Base-by-base conservation (phyloP, 2,113 vertebrate species). In the Furnarius figulus region DNA sequence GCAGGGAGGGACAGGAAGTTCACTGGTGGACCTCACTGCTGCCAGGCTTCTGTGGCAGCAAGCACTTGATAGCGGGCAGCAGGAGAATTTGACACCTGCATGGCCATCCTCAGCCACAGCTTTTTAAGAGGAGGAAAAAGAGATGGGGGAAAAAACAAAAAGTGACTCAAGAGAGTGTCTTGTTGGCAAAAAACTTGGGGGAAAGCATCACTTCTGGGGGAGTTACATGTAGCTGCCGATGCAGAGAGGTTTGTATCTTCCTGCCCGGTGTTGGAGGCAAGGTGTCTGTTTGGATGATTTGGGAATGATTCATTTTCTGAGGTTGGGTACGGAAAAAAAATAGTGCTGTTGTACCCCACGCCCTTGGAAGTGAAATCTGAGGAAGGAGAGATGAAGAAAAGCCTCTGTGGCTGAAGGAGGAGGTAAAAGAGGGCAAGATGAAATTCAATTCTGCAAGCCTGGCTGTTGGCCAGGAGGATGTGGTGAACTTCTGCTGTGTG, bases 101-200 rank as follows among this genome's bases (percentile, higher is more conserved):
- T 42, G 53, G 42, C 33, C 39, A 49, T 46, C 30, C 59, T 79
- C 42, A 59, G 46, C 31, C 50, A 25, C 55, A 74, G 74, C 19
- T 91, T 76, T 75, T 89, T 39, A 37, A 77, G 37, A 50, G 30
- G 19, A 55, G 19, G 17, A 46, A 62, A 63, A 73, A 67, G 12
- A 77, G 24, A 25, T 20, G 21, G 31, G 11, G 17, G 16, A 8
- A 12, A 4, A 42, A 16, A 62, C 28, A 23, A 8, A 3, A 3
- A 0, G 1, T 44, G 40, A 12, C 16, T 62, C 0, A 0, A 13
- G 31, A 30, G 10, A 1, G 14, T 65, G 15, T 79, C 35, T 55
- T 5, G 3, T n/a, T 58, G 59, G n/a, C 40, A 71, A 22, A 68
- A 89, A 89, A 66, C 37, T 1, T 44, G 58, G 12, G 37, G 30